Evolutionary conservation across 2,113 vertebrate genomes (phyloP).

Genomic region (Tragelaphus buxtoni): DNA sequence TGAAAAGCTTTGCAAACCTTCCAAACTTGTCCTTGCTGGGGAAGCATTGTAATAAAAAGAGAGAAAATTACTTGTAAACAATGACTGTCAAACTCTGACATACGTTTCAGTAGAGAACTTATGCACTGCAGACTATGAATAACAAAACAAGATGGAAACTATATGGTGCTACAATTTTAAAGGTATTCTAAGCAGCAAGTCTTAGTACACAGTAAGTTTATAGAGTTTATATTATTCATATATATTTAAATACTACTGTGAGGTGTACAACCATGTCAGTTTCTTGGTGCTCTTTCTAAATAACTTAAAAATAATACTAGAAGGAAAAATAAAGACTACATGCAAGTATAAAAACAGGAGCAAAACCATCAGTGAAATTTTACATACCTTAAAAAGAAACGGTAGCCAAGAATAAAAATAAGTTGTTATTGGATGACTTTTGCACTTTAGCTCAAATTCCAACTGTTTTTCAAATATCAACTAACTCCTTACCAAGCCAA

Average conservation of each 20-base stretch:
- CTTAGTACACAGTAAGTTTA: constrained; percentile 67
- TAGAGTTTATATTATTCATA: constrained; percentile 64
- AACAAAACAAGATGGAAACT: constrained; percentile 72
- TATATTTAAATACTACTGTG: constrained; percentile 64
- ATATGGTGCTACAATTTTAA: constrained; percentile 70
- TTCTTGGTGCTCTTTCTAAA: constrained; percentile 72
- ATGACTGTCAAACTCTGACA: constrained; percentile 83
- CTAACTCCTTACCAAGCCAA: constrained; percentile 47
- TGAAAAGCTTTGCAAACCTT: constrained; percentile 99
- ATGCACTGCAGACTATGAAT: constrained; percentile 75
- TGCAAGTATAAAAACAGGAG: constrained; percentile 78
- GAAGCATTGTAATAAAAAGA: constrained; percentile 99
- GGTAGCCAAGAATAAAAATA: constrained; percentile 83
- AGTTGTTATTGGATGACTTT: constrained; percentile 75
- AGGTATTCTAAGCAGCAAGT: constrained; percentile 61
- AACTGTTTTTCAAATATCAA: constrained; percentile 47
- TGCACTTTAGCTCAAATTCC: constrained; percentile 64
- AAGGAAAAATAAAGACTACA: constrained; percentile 77
- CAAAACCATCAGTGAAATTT: constrained; percentile 82
- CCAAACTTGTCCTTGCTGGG: constrained; percentile 99
- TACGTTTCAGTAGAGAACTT: constrained; percentile 79
- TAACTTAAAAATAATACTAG: constrained; percentile 58
- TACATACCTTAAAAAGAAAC: constrained; percentile 89
- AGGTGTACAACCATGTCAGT: constrained; percentile 64
- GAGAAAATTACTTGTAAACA: constrained; percentile 96